Conservation (phyloP, 2,888 invertebrate genomes). For the Acrocyrtus sp. region DNA sequence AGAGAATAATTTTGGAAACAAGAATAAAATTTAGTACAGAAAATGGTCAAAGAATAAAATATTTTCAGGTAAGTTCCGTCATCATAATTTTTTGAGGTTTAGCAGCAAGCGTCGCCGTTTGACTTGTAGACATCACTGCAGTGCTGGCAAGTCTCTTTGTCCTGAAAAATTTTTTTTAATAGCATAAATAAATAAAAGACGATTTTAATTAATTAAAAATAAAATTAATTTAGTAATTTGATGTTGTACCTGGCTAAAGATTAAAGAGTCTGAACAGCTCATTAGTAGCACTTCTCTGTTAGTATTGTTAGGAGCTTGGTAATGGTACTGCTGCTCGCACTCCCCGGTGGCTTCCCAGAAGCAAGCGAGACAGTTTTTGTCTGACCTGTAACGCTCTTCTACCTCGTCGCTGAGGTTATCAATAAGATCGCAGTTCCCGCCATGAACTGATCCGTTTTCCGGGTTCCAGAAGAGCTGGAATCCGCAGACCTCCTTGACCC, state of each 20-base stretch:
- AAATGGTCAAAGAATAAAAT: no score
- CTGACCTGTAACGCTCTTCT: neutral
- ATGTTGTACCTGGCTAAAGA: slow-evolving; percentile 1
- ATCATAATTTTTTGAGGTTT: no score
- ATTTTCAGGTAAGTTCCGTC: no score
- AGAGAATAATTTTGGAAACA: no score
- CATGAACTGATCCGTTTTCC: slow-evolving; percentile 1
- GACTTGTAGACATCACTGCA: neutral
- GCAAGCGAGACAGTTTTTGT: slow-evolving; percentile 13
- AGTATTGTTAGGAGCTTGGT: slow-evolving; percentile 11
- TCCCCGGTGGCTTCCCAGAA: slow-evolving; percentile 18
- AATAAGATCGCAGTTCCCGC: slow-evolving; percentile 19
- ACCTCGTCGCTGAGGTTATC: slow-evolving; percentile 9
- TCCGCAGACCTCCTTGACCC: slow-evolving; percentile 13
- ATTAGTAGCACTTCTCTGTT: neutral
- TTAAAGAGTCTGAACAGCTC: neutral
- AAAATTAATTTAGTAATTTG: no score
- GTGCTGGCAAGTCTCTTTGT: slow-evolving; percentile 16
- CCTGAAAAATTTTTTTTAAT: no score
- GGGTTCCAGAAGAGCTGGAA: slow-evolving; percentile 15
- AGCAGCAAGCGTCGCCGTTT: slow-evolving; percentile 2
- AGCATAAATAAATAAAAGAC: no score
- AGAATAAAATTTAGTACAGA: no score
- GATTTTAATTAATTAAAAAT: no score
- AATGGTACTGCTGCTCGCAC: neutral